phyloP scores from a whole-genome alignment of 1,140 invertebrate species.

The Cydia strobilella region DNA sequence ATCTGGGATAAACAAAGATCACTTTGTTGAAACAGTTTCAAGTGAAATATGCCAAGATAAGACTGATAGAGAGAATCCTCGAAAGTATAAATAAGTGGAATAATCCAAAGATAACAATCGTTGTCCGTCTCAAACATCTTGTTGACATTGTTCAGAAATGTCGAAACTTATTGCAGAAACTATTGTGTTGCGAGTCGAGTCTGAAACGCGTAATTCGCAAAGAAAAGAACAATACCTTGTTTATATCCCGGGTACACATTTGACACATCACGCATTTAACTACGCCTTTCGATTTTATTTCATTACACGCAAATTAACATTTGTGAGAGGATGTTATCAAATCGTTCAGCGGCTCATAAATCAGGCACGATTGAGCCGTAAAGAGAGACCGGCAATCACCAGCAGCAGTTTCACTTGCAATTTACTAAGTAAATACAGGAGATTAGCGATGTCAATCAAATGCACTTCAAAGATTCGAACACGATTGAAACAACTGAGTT shows the following conservation, averaged over 20 bases:
- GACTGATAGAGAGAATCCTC: too few species aligned
- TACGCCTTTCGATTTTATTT: neutral
- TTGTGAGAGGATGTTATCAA: neutral
- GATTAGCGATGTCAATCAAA: constrained; percentile 30
- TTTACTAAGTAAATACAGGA: constrained; percentile 29
- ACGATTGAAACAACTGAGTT: constrained; percentile 14
- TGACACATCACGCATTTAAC: constrained; percentile 7
- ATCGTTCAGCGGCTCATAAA: constrained; percentile 19
- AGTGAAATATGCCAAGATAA: too few species aligned
- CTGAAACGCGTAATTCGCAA: constrained; percentile 2
- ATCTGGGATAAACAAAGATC: too few species aligned
- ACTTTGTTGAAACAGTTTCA: too few species aligned
- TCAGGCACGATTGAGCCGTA: constrained; percentile 38
- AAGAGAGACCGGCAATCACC: constrained; percentile 32
- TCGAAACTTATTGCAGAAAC: constrained; percentile 8
- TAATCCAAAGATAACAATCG: neutral
- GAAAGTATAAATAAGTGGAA: too few species aligned
- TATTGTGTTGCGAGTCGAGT: neutral
- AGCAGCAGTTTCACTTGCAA: constrained; percentile 37
- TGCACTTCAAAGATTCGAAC: constrained; percentile 9
- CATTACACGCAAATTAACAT: neutral
- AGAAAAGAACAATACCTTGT: constrained; percentile 24
- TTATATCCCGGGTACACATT: constrained; percentile 25
- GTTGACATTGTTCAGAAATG: too few species aligned
- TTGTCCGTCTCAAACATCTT: neutral